Percentiles rank a stretch among this genome's conserved stretches.
Conservation (phyloP, 2,113 vertebrate genomes). For the Oryzias woworae region DNA sequence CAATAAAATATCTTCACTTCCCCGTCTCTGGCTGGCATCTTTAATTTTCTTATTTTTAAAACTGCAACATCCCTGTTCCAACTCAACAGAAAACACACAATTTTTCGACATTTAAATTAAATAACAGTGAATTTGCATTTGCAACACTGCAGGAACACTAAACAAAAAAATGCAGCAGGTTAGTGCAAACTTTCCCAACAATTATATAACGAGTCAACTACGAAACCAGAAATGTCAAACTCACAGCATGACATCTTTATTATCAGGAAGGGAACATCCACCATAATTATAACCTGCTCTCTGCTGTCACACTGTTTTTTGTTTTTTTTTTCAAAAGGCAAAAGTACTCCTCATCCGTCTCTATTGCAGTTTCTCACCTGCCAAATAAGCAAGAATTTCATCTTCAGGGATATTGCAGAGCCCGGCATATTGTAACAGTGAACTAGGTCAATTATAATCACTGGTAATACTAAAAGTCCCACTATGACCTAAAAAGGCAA, state of each 20-base stretch:
- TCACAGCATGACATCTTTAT: background rate
- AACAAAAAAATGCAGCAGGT: background rate
- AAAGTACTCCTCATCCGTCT: slow-evolving; percentile 14
- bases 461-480: slow-evolving; percentile 24
- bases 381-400: slow-evolving; percentile 21
- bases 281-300: slow-evolving; percentile 1
- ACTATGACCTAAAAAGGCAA: slow-evolving; percentile 18
- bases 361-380: slow-evolving; percentile 24
- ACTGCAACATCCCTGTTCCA: too few species aligned
- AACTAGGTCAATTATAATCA: slow-evolving; percentile 53
- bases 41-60: too few species aligned
- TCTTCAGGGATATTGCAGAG: slow-evolving; percentile 9
- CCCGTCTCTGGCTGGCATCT: too few species aligned
- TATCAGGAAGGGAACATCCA: slow-evolving; percentile 3
- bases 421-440: slow-evolving; percentile 12
- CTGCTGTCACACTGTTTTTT: background rate
- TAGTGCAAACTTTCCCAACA: background rate
- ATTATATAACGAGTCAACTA: background rate
- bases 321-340: slow-evolving; percentile 5
- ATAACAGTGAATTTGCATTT: too few species aligned
- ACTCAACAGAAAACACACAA: too few species aligned
- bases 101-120: too few species aligned
- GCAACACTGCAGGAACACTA: background rate
- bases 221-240: background rate
- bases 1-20: too few species aligned